Base-by-base conservation (phyloP, 2,888 invertebrate species). In the Agrochola lychnidis region DNA sequence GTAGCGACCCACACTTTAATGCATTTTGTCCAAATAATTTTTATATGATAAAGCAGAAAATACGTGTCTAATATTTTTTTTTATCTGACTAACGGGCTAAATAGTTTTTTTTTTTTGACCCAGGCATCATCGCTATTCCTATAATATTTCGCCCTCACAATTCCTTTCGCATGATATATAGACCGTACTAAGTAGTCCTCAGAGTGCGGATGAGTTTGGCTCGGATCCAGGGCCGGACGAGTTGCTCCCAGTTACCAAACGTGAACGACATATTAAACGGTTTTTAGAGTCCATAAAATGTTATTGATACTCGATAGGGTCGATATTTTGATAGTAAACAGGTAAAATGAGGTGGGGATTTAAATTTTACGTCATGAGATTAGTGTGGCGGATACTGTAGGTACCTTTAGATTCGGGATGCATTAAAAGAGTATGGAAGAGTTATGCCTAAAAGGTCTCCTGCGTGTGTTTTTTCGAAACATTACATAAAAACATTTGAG, bases 241-340 rank as follows among this genome's bases (percentile, higher is more conserved):
- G 76, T 81, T 75, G 82, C 73, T 69, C 66, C 71, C 66, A 73
- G 78, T 76, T 72, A 78, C 83, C 69, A 81, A 78, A 84, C 84
- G 79, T 80, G 83, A 87, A 86, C 81, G 83, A 83, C 83, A 85
- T 88, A 89, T 86, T 87, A 87, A 87, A 79, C 76, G 70, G 78
- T 83, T 82, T 89, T 87, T 82, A 83, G 79, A 79, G 83, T 73
- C 75, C 64, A 86, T 89, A 88, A 88, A 88, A 84, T 68, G 68
- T 78, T 87, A 88, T 83, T 88, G 87, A 77, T 79, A 53, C 76
- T 85, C 70, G 78, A 87, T 81, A 77, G 70, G 57, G 45, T 12
- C 75, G 66, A 88, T 80, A 85, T 87, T 81, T 85, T 83, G 80
- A 83, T 82, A 72, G 76, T 73, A 87, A 78, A 81, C 83, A 88